Evolutionary conservation across 2,888 invertebrate species (phyloP).

Genomic region (Mythimna loreyi): DNA sequence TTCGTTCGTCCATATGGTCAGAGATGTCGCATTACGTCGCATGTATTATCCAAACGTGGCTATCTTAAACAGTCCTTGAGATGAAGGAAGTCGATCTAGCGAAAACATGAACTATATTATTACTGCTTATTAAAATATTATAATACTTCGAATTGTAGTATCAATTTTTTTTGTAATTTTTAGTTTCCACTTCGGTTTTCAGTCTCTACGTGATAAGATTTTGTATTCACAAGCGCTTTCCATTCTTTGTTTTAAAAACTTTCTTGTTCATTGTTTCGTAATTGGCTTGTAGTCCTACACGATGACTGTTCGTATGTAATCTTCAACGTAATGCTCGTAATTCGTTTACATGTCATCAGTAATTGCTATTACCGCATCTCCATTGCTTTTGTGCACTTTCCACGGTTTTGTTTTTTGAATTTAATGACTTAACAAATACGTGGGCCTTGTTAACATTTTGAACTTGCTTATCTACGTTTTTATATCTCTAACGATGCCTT

Average conservation of each 20-base stretch:
- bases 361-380: slow-evolving; percentile 82
- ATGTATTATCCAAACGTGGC: slow-evolving; percentile 59
- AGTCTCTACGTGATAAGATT: slow-evolving; percentile 75
- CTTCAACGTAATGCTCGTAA: slow-evolving; percentile 79
- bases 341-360: slow-evolving; percentile 81
- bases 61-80: slow-evolving; percentile 65
- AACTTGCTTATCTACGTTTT: slow-evolving; percentile 68
- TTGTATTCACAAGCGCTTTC: slow-evolving; percentile 80
- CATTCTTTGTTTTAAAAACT: slow-evolving; percentile 81
- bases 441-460: slow-evolving; percentile 78
- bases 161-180: slow-evolving; percentile 5
- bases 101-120: slow-evolving; percentile 66
- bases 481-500: slow-evolving; percentile 60
- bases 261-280: slow-evolving; percentile 87
- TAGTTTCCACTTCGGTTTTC: slow-evolving; percentile 65
- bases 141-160: slow-evolving; percentile 18
- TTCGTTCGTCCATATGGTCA: slow-evolving; percentile 65
- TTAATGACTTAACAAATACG: slow-evolving; percentile 67
- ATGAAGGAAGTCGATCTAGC: slow-evolving; percentile 69
- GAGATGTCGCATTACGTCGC: slow-evolving; percentile 68
- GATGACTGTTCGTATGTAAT: slow-evolving; percentile 78
- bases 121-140: slow-evolving; percentile 28
- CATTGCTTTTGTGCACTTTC: slow-evolving; percentile 77
- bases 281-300: slow-evolving; percentile 79
- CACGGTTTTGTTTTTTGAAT: slow-evolving; percentile 57